These are phyloP conservation scores for Drosophila tristis DNA, from an alignment of 1,140 invertebrate genomes.

Conservation along the genomic window DNA sequence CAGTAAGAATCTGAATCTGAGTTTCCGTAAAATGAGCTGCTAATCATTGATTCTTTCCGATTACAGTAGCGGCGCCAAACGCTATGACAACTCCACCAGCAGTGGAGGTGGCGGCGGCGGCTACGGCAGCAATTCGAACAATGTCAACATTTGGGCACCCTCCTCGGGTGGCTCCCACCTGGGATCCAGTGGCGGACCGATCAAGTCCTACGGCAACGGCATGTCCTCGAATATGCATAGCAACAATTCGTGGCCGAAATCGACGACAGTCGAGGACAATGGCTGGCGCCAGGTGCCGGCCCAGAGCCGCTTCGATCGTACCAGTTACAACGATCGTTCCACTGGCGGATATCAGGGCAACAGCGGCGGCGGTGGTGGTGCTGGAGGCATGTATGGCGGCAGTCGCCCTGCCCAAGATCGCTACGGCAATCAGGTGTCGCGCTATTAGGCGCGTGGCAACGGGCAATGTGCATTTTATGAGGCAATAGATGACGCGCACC, in stretches of 20 bases:
- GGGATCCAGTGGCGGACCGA: slow-evolving; percentile 49
- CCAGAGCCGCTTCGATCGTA: slow-evolving; percentile 77
- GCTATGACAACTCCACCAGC: slow-evolving; percentile 72
- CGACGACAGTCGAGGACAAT: slow-evolving; percentile 65
- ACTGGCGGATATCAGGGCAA: slow-evolving; percentile 66
- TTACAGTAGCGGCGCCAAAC: slow-evolving; percentile 60
- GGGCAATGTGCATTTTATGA: slow-evolving; percentile 40
- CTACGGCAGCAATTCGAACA: slow-evolving; percentile 66
- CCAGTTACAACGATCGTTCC: slow-evolving; percentile 77
- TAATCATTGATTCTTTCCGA: not conserved
- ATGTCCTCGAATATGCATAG: slow-evolving; percentile 71
- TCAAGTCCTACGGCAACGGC: slow-evolving; percentile 74
- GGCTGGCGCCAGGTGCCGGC: slow-evolving; percentile 67
- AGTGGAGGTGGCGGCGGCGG: slow-evolving; percentile 47
- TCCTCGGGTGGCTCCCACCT: slow-evolving; percentile 60
- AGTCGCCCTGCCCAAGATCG: slow-evolving; percentile 70
- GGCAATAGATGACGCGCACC: slow-evolving; percentile 9
- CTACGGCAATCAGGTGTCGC: slow-evolving; percentile 68
- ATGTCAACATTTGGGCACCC: slow-evolving; percentile 69
- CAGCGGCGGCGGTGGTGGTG: slow-evolving; percentile 39
- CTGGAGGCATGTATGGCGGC: slow-evolving; percentile 68
- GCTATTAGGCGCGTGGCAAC: slow-evolving; percentile 45
- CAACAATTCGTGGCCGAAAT: slow-evolving; percentile 77
- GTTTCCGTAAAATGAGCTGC: not conserved
- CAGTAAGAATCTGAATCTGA: slow-evolving; percentile 28